A percentile compares a stretch with the other conserved stretches of the same genome.
phyloP scores from a whole-genome alignment of 1,140 invertebrate species.

The Rhopalosiphum maidis region DNA sequence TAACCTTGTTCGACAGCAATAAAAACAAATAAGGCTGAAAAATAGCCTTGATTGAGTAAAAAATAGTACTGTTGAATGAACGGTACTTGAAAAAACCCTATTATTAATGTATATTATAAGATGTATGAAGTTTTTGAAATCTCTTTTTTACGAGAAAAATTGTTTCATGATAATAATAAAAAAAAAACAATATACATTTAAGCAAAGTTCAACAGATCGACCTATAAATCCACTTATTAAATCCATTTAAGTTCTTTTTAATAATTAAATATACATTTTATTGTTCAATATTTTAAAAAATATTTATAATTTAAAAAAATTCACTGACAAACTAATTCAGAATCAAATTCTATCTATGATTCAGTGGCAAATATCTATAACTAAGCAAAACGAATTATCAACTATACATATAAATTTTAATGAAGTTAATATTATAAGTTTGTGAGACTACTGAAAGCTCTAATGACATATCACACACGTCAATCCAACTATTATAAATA shows the following conservation, averaged over 20 bases:
- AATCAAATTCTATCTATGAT: not conserved
- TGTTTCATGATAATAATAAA: too few species aligned
- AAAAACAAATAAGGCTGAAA: slow-evolving; percentile 6
- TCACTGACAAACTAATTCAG: not conserved
- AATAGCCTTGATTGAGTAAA: not conserved
- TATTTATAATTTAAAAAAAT: not conserved
- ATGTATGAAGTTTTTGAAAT: too few species aligned
- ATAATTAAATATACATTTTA: not conserved
- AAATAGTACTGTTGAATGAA: slow-evolving; percentile 3
- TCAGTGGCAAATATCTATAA: not conserved
- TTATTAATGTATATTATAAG: not conserved
- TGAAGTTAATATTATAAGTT: not conserved
- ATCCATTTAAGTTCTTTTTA: not conserved
- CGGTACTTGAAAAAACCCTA: not conserved
- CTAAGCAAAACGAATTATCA: not conserved
- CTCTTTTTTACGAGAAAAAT: too few species aligned
- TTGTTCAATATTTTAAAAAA: not conserved
- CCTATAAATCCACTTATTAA: not conserved
- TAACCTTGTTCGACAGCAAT: slow-evolving; percentile 13
- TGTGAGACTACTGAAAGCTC: not conserved
- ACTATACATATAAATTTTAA: not conserved
- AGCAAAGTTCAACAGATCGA: not conserved
- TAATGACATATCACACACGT: not conserved
- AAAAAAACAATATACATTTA: not conserved
- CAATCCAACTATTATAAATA: not conserved